These are phyloP conservation scores for Anorthoa munda DNA, from an alignment of 2,888 invertebrate genomes.

Conservation along the genomic window DNA sequence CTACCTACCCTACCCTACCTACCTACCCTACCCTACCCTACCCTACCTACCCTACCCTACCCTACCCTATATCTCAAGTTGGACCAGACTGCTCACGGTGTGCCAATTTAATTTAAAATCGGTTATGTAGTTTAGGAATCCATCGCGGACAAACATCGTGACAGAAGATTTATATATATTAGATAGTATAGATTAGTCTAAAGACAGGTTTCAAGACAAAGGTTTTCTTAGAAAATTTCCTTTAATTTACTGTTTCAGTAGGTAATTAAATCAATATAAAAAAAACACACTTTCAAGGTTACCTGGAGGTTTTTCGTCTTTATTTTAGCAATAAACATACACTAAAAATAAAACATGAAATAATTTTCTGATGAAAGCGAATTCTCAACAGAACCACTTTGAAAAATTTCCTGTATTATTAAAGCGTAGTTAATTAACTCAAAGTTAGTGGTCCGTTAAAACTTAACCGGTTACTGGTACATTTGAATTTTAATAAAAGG, in stretches of 20 bases:
- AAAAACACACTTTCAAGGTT: not conserved
- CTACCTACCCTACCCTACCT: too few species aligned
- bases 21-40: too few species aligned
- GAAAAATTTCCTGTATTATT: constrained; percentile 20
- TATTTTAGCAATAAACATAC: not conserved
- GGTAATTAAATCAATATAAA: not conserved
- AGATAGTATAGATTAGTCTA: too few species aligned
- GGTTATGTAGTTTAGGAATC: too few species aligned
- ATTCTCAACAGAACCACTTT: not conserved
- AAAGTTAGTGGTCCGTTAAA: constrained; percentile 50
- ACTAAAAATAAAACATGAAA: not conserved
- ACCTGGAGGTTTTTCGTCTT: not conserved
- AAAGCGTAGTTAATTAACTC: constrained; percentile 42
- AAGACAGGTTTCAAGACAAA: too few species aligned
- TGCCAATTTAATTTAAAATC: too few species aligned
- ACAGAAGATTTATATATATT: too few species aligned
- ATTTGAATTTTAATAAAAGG: constrained; percentile 62
- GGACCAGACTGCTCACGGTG: too few species aligned
- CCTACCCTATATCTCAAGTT: too few species aligned
- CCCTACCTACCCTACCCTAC: too few species aligned
- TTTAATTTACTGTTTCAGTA: not conserved
- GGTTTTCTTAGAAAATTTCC: not conserved
- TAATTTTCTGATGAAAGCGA: not conserved
- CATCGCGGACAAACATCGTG: too few species aligned
- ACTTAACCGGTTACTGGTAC: constrained; percentile 49